These are phyloP conservation scores for Acrocephalus scirpaceus DNA, from an alignment of 2,797 vertebrate genomes.

Conservation along the genomic window DNA sequence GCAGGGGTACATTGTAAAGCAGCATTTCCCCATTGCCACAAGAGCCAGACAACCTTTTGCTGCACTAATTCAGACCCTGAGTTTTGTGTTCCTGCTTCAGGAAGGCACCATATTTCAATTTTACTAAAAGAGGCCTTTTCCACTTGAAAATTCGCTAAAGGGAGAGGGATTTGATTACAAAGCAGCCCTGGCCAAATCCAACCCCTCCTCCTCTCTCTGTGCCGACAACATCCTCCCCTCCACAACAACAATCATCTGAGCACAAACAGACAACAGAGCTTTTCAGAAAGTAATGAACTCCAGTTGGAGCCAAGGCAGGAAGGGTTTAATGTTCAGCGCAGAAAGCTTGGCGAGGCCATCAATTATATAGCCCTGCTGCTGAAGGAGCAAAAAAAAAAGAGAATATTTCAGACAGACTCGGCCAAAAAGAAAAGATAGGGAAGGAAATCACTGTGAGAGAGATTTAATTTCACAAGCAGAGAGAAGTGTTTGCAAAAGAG, in stretches of 20 bases:
- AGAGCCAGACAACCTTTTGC: background rate
- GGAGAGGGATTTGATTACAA: conserved; percentile 41
- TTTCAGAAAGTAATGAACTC: conserved; percentile 82
- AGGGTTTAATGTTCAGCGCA: conserved; percentile 67
- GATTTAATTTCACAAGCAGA: conserved; percentile 58
- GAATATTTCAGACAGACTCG: conserved; percentile 65
- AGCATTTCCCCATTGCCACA: background rate
- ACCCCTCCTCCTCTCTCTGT: conserved; percentile 34
- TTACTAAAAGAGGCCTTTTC: conserved; percentile 18
- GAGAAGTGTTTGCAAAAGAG: conserved; percentile 58
- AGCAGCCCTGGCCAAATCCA: conserved; percentile 38
- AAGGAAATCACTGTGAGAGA: conserved; percentile 61
- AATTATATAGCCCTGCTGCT: conserved; percentile 72
- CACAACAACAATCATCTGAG: conserved; percentile 74
- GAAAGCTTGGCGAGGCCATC: conserved; percentile 72
- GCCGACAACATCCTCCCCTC: conserved; percentile 68
- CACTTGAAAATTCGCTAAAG: conserved; percentile 41
- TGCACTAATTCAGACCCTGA: background rate
- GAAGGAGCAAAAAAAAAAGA: conserved; percentile 56
- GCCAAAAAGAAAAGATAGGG: conserved; percentile 66
- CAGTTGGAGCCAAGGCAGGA: conserved; percentile 60
- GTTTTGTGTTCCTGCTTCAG: background rate
- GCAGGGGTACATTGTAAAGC: background rate
- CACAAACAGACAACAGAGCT: conserved; percentile 75
- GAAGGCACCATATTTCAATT: conserved; percentile 10